These are phyloP conservation scores for Rhinichthys klamathensis DNA, from an alignment of 2,113 vertebrate genomes.

Conservation along the genomic window DNA sequence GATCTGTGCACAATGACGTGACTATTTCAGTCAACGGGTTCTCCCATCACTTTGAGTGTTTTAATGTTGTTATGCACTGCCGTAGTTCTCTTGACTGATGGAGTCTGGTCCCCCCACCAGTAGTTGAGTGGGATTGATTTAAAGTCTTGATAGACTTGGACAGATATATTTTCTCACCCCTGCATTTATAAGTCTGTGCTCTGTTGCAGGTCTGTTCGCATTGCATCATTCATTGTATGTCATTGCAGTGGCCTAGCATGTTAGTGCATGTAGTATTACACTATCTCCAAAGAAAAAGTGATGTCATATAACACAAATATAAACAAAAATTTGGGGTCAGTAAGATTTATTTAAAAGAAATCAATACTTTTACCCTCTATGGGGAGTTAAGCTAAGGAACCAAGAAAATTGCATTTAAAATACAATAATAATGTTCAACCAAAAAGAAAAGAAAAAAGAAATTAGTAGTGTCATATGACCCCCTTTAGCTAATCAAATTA, in stretches of 20 bases:
- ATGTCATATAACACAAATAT: not conserved
- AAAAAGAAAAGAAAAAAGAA: too few species aligned
- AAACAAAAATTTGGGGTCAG: not conserved
- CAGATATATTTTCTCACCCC: not conserved
- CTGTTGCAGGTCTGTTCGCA: constrained; percentile 1
- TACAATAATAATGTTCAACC: too few species aligned
- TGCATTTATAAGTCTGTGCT: not conserved
- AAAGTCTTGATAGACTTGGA: not conserved
- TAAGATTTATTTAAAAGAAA: too few species aligned
- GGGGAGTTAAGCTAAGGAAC: too few species aligned
- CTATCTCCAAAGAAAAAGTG: not conserved
- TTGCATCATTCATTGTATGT: constrained; percentile 15
- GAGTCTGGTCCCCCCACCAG: not conserved
- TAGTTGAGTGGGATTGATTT: not conserved
- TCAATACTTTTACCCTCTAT: too few species aligned
- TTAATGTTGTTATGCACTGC: not conserved
- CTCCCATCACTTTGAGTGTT: not conserved
- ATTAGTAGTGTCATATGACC: too few species aligned
- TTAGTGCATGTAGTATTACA: not conserved
- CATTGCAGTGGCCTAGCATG: not conserved
- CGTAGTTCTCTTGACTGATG: not conserved
- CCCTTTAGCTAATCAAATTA: too few species aligned
- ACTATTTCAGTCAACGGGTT: not conserved
- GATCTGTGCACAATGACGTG: not conserved
- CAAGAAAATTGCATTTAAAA: too few species aligned